A percentile compares a stretch with the other conserved stretches of the same genome.
These are phyloP conservation scores for Melieria crassipennis DNA, from an alignment of 2,888 invertebrate genomes.

Conservation along the genomic window DNA sequence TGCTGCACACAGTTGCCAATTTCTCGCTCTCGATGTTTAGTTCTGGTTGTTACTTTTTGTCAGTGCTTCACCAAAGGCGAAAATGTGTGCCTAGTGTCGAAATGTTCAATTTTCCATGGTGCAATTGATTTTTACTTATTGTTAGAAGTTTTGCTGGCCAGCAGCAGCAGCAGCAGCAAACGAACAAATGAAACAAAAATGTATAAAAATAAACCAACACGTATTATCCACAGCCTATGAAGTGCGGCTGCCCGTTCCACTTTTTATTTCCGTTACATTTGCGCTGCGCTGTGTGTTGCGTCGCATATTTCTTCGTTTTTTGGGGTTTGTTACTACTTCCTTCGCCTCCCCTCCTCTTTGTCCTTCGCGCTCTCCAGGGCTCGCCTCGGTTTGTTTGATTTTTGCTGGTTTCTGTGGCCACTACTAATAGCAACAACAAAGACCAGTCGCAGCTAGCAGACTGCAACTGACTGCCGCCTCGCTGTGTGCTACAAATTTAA, in stretches of 20 bases:
- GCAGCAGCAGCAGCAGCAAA: no score
- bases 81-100: background rate
- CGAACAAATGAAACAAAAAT: no score
- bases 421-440: background rate
- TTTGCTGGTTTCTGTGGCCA: no score
- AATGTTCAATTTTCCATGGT: slow-evolving; percentile 1
- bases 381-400: no score
- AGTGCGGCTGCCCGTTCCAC: background rate
- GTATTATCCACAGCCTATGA: background rate
- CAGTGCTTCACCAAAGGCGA: no score
- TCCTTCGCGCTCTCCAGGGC: no score
- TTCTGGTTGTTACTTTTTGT: no score
- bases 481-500: slow-evolving; percentile 28
- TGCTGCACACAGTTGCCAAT: no score
- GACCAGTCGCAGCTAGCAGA: no score
- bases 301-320: slow-evolving; percentile 14
- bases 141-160: background rate
- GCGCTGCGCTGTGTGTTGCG: background rate
- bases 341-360: no score
- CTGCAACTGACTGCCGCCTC: background rate
- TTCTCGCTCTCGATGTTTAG: no score
- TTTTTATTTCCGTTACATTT: slow-evolving; percentile 2
- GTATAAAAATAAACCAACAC: background rate
- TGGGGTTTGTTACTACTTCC: background rate
- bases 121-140: background rate